Base-by-base conservation (phyloP, 2,113 vertebrate genomes). In the Alectura lathami region DNA sequence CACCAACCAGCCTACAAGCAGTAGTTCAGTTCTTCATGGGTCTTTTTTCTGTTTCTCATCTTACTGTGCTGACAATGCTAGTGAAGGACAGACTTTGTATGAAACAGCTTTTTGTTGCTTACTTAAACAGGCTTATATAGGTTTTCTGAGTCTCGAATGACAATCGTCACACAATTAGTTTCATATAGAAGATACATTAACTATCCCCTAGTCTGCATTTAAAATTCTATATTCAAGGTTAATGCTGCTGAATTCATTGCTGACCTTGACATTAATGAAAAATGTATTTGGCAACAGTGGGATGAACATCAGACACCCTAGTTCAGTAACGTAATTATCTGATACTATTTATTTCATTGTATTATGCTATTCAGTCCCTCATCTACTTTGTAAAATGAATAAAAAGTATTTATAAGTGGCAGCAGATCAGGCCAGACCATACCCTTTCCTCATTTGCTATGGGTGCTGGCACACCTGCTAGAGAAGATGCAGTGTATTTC, bases 1-100 rank as follows among this genome's bases (percentile, higher is more conserved):
- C 62, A 94, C 43, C 78, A 94, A 79, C 43, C 29, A 76, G 27
- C 6, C 18, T 60, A 14, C 68, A 48, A 66, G 16, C n/a, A 85
- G 53, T 62, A 84, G 92, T 34, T 8, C 32, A 82, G 34, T 76
- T 86, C 34, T 83, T 82, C 70, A 82, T 40, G 66, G 53, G 34
- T 50, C 9, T 17, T 56, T 87, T 77, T 62, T 60, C 30, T 69
- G n/a, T 30, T 84, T 89, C 74, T 91, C 17, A 20, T 66, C 27
- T 82, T 91, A 76, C 67, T 87, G 3, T 69, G 27, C 24, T 64
- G 79, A 23, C 40, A 73, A 24, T 22, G 5, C 26, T 13, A 67
- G 21, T 30, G 51, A 67, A 77, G 40, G 17, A 73, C 9, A 77
- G 3, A 4, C 29, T 9, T 10, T 63, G 15, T 38, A 57, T 14